These are phyloP conservation scores for Prunella himalayana DNA, from an alignment of 2,113 vertebrate genomes.

Conservation along the genomic window DNA sequence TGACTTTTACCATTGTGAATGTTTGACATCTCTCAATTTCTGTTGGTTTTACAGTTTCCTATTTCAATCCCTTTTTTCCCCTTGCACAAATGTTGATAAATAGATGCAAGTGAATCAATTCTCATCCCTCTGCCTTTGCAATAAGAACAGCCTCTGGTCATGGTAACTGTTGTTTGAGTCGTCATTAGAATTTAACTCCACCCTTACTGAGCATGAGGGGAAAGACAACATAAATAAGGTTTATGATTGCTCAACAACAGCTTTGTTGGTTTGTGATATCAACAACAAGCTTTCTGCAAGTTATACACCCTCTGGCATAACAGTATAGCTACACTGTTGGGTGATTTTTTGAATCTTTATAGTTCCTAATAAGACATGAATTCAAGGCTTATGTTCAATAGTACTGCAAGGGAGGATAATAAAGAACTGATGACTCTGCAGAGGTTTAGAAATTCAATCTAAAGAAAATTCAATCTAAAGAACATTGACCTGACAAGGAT, in stretches of 20 bases:
- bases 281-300: neutral
- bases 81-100: neutral
- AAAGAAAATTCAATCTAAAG: conserved; percentile 8
- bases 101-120: neutral
- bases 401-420: neutral
- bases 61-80: neutral
- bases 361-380: conserved; percentile 13
- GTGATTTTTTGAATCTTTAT: conserved; percentile 20
- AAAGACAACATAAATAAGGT: neutral
- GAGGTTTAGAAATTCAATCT: neutral
- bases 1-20: neutral
- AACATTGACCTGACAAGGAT: neutral
- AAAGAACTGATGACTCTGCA: conserved; percentile 29
- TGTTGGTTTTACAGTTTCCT: neutral
- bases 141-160: neutral
- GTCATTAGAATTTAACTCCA: neutral
- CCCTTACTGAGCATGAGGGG: neutral
- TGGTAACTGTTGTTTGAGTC: neutral
- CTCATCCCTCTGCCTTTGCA: neutral
- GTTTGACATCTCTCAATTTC: neutral
- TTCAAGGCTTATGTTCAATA: conserved; percentile 26
- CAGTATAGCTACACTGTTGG: neutral
- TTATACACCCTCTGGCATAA: neutral
- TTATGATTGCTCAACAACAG: neutral
- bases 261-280: neutral